Base-by-base conservation (phyloP, 1,140 invertebrate species). In the Drosophila insularis region DNA sequence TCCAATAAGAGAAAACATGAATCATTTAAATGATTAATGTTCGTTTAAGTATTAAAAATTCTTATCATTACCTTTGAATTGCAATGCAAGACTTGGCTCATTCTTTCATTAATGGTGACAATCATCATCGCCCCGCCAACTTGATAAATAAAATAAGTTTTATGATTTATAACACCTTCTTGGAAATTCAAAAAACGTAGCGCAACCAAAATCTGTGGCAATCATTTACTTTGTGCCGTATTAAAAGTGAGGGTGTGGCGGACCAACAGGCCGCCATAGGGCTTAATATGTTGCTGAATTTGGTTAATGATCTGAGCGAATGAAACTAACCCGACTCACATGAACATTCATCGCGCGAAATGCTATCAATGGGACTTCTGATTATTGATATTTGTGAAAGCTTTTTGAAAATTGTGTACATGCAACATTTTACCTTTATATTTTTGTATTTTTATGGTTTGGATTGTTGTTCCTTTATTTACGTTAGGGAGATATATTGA, bases 111-210 rank as follows among this genome's bases (percentile, higher is more conserved):
- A 1, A 7, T 46, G 43, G 5, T 19, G 43, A 46, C 43, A 4
- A 46, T 17, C 14, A 19, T 46, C 43, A 19, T 50, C 43, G 10
- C 17, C 6, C 17, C 43, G 17, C 2, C 17, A 46, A n/a, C 14
- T 19, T 40, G 39, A 14, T 40, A 11, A 65, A 43, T 35, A 35
- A 35, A 35, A 10, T 10, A 17, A 61, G 14, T 68, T 78, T 89
- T 74, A 81, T 86, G 81, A 86, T 72, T 85, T 85, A 85, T 78
- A 65, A 3, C 74, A 40, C 69, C 79, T 86, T 79, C 82, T 71
- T 65, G 58, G 78, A 81, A 81, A 61, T 72, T 64, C 17, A 19
- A 4, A 58, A 64, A 71, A 63, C 35, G 58, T 56, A 62, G 56
- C 77, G 32, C 61, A 32, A 17, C 27, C 17, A 64, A 27, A 55